Evolutionary conservation across 35 echinoderm and acorn worm genomes (phyloP), one percentile per base, ranked within the genome.

Genomic region (Apostichopus californicus): DNA sequence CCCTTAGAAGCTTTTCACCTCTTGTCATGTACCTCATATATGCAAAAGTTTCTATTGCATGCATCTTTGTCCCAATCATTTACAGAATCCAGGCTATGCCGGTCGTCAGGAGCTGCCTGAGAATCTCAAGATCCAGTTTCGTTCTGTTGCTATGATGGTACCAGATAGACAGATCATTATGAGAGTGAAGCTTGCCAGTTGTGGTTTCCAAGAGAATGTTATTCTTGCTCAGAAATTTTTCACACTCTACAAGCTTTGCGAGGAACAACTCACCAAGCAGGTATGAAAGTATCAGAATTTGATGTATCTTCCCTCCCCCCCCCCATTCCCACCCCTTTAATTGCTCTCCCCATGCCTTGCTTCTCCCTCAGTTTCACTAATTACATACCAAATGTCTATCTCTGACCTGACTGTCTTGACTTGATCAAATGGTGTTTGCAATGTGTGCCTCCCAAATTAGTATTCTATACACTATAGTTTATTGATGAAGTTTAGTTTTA

Each of bases 171-270:
- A 98, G 92, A 98, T 98, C 91, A 98, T 98, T 65, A 98, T 96
- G 94, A 96, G 94, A 86, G 96, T 98, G 75, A 95, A 95, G 86
- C 91, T 98, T 2, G 96, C 96, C 64, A 98, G 96, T 81, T 98
- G 96, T 94, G 96, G 96, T 90, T 98, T 98, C 93, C 96, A 98
- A 75, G 96, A 98, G 55, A 98, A 98, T 92, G 93, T 98, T 64
- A 68, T 98, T 26, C 93, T 98, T 17, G 96, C 96, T 66, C 96
- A 98, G 94, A 98, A 98, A 55, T 98, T 98, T 77, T 98, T 94
- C 94, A 98, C 96, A 56, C 84, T 96, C 18, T 98, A 98, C 91
- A 98, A 98, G 57, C 96, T 98, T 9, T 98, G 96, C 93, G 96
- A 98, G 78, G 96, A 98, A 94, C 96, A 98, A 78, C 93, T 98